phyloP scores from a whole-genome alignment of 2,888 invertebrate genomes.

The Apotomis capreana region DNA sequence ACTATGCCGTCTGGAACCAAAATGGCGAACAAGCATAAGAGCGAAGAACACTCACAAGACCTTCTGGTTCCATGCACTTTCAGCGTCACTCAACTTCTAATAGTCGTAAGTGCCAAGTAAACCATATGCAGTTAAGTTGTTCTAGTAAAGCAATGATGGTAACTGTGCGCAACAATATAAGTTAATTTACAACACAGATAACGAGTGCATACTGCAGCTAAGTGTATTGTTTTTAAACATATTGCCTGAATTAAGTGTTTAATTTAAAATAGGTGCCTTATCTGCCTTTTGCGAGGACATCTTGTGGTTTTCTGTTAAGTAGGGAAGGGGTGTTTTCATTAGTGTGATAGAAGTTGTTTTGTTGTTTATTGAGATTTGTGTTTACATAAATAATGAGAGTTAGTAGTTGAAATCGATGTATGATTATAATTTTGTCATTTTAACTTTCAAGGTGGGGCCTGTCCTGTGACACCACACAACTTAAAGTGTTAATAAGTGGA shows the following conservation, averaged over 20 bases:
- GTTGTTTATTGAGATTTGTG: background rate
- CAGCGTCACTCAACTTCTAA: background rate
- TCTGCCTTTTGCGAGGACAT: conserved; percentile 34
- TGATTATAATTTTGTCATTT: too few species aligned
- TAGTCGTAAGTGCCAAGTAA: background rate
- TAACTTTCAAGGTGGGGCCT: too few species aligned
- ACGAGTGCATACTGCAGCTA: conserved; percentile 36
- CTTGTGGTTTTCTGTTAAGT: conserved; percentile 26
- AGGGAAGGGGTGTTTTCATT: conserved; percentile 9
- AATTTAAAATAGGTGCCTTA: conserved; percentile 31
- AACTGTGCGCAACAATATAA: conserved; percentile 28
- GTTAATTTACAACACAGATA: conserved; percentile 37
- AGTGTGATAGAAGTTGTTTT: background rate
- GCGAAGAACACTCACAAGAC: background rate
- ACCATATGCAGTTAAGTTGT: background rate
- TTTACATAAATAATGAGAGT: too few species aligned
- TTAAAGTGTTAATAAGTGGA: too few species aligned
- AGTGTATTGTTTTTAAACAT: conserved; percentile 41
- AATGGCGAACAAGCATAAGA: background rate
- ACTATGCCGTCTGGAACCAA: background rate
- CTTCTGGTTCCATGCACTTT: background rate
- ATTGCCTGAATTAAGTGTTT: conserved; percentile 39
- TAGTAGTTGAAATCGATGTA: too few species aligned
- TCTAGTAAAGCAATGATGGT: background rate
- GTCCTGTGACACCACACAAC: too few species aligned